phyloP scores from a whole-genome alignment of 2,888 invertebrate species.

The Suillia variegata region DNA sequence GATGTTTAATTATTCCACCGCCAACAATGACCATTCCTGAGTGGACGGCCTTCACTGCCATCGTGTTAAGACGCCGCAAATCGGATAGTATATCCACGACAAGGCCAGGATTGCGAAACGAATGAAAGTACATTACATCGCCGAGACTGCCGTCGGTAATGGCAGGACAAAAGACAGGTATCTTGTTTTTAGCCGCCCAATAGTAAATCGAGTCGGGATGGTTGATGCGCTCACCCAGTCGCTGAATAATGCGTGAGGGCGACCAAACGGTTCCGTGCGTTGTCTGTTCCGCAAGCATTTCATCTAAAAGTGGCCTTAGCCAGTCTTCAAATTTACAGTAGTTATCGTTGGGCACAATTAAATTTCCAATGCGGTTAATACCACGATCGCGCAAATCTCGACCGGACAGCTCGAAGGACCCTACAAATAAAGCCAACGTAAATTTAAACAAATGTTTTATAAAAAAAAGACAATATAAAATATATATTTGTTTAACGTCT shows the following conservation, averaged over 20 bases:
- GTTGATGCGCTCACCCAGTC: slow-evolving; percentile 89
- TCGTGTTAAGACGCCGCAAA: slow-evolving; percentile 85
- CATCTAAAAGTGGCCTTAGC: slow-evolving; percentile 88
- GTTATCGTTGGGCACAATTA: slow-evolving; percentile 97
- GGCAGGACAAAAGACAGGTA: slow-evolving; percentile 97
- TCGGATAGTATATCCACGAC: slow-evolving; percentile 93
- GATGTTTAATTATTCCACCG: slow-evolving; percentile 97
- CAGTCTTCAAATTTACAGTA: slow-evolving; percentile 98
- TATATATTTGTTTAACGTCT: no score
- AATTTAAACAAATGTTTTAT: background rate
- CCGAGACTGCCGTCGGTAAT: slow-evolving; percentile 97
- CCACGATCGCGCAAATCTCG: slow-evolving; percentile 80
- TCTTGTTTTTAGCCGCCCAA: slow-evolving; percentile 95
- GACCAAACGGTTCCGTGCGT: slow-evolving; percentile 80
- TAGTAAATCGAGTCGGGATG: slow-evolving; percentile 93
- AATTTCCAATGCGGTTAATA: slow-evolving; percentile 83
- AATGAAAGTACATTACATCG: slow-evolving; percentile 99
- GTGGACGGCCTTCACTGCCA: slow-evolving; percentile 90
- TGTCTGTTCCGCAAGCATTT: slow-evolving; percentile 87
- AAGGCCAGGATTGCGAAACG: slow-evolving; percentile 89
- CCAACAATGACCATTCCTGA: slow-evolving; percentile 98
- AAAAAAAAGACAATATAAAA: background rate
- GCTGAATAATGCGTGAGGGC: slow-evolving; percentile 81
- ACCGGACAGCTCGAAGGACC: slow-evolving; percentile 83
- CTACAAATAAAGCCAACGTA: no score